phyloP scores from a whole-genome alignment of 2,888 invertebrate species.

The Oegoconia quadripuncta region DNA sequence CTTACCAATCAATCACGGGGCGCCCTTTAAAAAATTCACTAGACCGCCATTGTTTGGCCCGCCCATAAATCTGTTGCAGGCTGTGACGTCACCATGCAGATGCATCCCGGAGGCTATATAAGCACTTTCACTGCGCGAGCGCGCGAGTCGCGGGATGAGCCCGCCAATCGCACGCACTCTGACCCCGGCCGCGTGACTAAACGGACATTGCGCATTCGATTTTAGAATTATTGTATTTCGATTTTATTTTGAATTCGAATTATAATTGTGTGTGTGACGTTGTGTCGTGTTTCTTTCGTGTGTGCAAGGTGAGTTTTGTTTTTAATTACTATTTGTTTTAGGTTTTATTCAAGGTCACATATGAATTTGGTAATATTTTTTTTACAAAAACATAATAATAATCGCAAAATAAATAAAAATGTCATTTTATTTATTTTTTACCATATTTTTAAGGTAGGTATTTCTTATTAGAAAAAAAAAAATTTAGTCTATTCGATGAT shows the following conservation, averaged over 20 bases:
- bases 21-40: too few relatives aligned
- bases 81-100: constrained; percentile 48
- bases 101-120: constrained; percentile 70
- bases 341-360: too few relatives aligned
- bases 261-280: constrained; percentile 52
- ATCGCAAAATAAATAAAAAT: too few relatives aligned
- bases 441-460: too few relatives aligned
- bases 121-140: constrained; percentile 66
- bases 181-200: constrained; percentile 54
- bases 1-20: too few relatives aligned
- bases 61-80: constrained; percentile 34
- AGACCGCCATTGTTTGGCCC: too few relatives aligned
- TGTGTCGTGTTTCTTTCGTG: constrained; percentile 54
- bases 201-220: constrained; percentile 23
- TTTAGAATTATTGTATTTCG: constrained; percentile 16
- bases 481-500: too few relatives aligned
- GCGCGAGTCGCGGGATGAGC: constrained; percentile 64
- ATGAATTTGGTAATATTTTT: background rate
- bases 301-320: constrained; percentile 57
- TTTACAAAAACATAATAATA: background rate
- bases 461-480: too few relatives aligned
- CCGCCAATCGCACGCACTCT: constrained; percentile 57
- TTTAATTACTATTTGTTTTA: constrained; percentile 6
- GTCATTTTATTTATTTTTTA: too few relatives aligned
- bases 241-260: constrained; percentile 9